Base-by-base conservation (phyloP, 2,113 vertebrate genomes). In the Cheirogaleus medius region DNA sequence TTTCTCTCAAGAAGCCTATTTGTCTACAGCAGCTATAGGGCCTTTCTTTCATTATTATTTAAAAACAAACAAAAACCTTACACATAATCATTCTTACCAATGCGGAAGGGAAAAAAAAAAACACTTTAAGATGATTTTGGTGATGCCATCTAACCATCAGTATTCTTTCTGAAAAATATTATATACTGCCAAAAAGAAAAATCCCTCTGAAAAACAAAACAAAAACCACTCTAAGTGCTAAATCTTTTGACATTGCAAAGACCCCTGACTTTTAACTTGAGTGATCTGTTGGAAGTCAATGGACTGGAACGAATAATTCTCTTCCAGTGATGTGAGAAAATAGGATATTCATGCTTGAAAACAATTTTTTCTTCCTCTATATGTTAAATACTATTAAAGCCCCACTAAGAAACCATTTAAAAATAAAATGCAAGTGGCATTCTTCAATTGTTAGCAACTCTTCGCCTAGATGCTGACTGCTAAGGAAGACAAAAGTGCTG, bases 261-360 rank as follows among this genome's bases (percentile, higher is more conserved):
- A 29, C 52, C 94, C 94, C 0, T 98, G 98, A 98, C 98, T 98
- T 99, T 98, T 98, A 98, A 97, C 83, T 25, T 98, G 95, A 99
- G 76, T 97, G 96, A 98, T 98, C 95, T 96, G 96, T 92, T 96
- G 93, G 91, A 98, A 98, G 87, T 98, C 95, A 98, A 88, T 96
- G 95, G 94, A 95, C 96, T 98, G 95, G 98, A 98, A 98, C 81
- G 20, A 98, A 17, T 97, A 98, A 98, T 98, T 98, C 92, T 93
- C 86, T 97, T 97, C n/a, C 90, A 98, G 54, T 90, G 95, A 97
- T 96, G 95, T 97, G 97, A 98, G 96, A 98, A 98, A 98, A 97
- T 87, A 96, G 82, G 66, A 98, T 96, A 98, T 98, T 98, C 97
- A 98, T 95, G 97, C 97, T 97, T 97, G 95, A 96, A 97, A 98